Conservation (phyloP, 2,113 vertebrate genomes). For the Istiophorus platypterus region DNA sequence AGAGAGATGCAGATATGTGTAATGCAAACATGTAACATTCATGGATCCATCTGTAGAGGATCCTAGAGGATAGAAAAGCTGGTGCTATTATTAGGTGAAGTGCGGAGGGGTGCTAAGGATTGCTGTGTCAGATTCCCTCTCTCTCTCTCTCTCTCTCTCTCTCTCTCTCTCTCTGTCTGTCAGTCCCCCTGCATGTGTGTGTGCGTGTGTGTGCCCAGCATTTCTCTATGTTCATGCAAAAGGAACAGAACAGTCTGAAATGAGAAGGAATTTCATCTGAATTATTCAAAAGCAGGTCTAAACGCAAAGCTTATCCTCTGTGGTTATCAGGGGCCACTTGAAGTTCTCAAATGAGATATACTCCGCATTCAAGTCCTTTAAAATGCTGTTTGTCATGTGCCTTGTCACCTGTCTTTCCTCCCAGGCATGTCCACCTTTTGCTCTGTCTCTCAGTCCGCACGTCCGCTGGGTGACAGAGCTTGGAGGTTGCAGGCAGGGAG, state of each 20-base stretch:
- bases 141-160: slow-evolving; percentile 26
- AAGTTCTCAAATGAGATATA: slow-evolving; percentile 18
- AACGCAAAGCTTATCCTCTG: slow-evolving; percentile 45
- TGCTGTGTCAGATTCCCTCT: slow-evolving; percentile 77
- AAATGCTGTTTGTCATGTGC: slow-evolving; percentile 30
- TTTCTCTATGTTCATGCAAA: slow-evolving; percentile 30
- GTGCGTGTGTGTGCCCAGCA: neutral
- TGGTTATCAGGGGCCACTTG: slow-evolving; percentile 22
- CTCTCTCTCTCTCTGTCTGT: slow-evolving; percentile 4
- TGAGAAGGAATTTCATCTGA: slow-evolving; percentile 52
- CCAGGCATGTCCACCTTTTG: neutral
- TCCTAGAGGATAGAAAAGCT: slow-evolving; percentile 60
- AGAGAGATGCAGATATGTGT: slow-evolving; percentile 6
- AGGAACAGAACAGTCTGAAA: slow-evolving; percentile 35
- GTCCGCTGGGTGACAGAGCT: neutral
- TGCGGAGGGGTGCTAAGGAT: slow-evolving; percentile 70
- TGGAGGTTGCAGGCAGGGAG: slow-evolving; percentile 29
- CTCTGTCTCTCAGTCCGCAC: slow-evolving; percentile 22
- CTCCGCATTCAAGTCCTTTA: slow-evolving; percentile 21
- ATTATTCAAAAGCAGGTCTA: slow-evolving; percentile 38
- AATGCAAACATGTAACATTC: slow-evolving; percentile 33
- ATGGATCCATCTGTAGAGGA: slow-evolving; percentile 43
- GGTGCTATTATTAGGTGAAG: slow-evolving; percentile 81
- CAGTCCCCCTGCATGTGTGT: neutral
- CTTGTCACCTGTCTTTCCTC: slow-evolving; percentile 9